phyloP scores from a whole-genome alignment of 2,888 invertebrate genomes.

The Apodemia hepburni region DNA sequence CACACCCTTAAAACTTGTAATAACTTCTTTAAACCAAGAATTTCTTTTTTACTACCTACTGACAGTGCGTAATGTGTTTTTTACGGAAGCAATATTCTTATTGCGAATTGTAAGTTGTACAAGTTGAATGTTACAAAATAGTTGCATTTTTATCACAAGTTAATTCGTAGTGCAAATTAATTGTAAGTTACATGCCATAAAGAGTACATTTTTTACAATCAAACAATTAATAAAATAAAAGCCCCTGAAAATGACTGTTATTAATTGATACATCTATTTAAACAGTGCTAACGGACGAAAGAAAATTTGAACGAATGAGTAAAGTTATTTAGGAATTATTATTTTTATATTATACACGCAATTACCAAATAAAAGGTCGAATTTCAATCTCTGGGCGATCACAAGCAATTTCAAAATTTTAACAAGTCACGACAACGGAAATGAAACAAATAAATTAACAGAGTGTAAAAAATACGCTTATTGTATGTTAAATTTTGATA shows the following conservation, averaged over 20 bases:
- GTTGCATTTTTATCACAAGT: constrained; percentile 6
- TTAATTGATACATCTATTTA: background rate
- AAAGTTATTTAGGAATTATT: too few species aligned
- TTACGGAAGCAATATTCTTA: background rate
- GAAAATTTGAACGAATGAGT: too few species aligned
- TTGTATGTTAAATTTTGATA: too few species aligned
- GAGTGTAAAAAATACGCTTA: too few species aligned
- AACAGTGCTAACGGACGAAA: background rate
- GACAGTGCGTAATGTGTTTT: background rate
- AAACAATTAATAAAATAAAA: background rate
- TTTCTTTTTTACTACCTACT: background rate
- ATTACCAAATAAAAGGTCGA: too few species aligned
- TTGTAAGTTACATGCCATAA: constrained; percentile 11
- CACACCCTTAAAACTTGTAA: too few species aligned
- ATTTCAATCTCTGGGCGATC: too few species aligned
- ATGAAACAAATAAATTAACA: too few species aligned
- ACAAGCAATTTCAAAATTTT: too few species aligned
- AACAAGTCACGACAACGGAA: too few species aligned
- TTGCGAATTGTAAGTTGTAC: background rate
- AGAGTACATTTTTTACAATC: constrained; percentile 7
- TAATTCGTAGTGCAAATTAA: constrained; percentile 3
- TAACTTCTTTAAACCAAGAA: too few species aligned
- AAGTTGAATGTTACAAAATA: constrained; percentile 6
- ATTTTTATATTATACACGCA: too few species aligned
- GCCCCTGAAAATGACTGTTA: background rate